Conservation (phyloP, 1,140 invertebrate genomes). For the Neomicropteryx cornuta region DNA sequence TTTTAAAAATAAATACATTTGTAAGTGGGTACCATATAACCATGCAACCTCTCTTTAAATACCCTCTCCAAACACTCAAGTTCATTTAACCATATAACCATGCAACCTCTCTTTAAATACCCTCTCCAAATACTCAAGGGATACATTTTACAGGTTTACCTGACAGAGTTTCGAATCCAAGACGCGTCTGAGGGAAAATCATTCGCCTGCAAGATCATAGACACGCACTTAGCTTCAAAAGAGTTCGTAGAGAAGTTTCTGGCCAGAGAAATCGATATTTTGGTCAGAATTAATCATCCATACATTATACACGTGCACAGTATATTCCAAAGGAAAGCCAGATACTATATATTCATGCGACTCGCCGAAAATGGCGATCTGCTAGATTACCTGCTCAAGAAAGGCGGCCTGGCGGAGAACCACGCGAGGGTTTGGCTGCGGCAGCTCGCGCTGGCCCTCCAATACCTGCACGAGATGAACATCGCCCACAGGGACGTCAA, state of each 20-base stretch:
- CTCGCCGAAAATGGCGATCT: constrained; percentile 57
- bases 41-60: constrained; percentile 1
- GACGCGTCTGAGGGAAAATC: constrained; percentile 24
- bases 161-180: constrained; percentile 40
- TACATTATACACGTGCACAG: constrained; percentile 59
- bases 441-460: constrained; percentile 50
- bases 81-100: constrained; percentile 4
- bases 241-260: constrained; percentile 68
- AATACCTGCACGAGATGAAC: constrained; percentile 60
- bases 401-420: constrained; percentile 49
- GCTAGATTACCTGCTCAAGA: constrained; percentile 48
- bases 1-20: no score
- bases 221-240: constrained; percentile 54
- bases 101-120: background rate
- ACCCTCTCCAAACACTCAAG: background rate
- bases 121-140: background rate
- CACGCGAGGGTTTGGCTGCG: constrained; percentile 56
- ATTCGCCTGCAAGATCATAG: constrained; percentile 63
- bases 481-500: constrained; percentile 68
- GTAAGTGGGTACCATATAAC: no score
- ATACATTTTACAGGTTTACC: constrained; percentile 37
- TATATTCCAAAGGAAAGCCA: constrained; percentile 51
- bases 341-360: constrained; percentile 61
- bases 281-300: constrained; percentile 58
- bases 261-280: constrained; percentile 60